Evolutionary conservation across 92 coral and sea anemone species (phyloP), one percentile per base, ranked within the genome.

Genomic region (Actinostola sp.): DNA sequence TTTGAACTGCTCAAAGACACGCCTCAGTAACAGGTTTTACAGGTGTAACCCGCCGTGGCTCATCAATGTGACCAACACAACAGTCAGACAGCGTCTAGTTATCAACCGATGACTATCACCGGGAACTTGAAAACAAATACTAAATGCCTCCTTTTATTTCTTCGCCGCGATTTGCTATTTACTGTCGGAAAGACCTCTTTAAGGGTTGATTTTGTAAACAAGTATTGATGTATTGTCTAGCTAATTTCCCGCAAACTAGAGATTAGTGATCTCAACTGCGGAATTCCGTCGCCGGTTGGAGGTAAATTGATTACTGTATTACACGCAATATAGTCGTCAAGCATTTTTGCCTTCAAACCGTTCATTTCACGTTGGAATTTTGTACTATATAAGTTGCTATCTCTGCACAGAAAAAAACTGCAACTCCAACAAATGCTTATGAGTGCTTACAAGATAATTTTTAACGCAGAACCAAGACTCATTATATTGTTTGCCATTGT

Each of bases 21-120:
- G 74, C 74, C 74, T 27, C 7, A 13, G 10, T 34, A 50, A 34
- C 74, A 68, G 74, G 74, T 68, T 48, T 20, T 51, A 25, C 74
- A 51, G 74, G 74, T 68, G 49, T 8, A 51, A 49, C 74, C 29
- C 26, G 30, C 59, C 9, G 36, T 3, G 11, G 19, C 53, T 17
- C 53, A 16, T 46, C 53, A 16, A 46, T 2, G 15, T 17, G 53
- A 7, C 23, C 7, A 19, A 13, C 53, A 0, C 65, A 53, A n/a
- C 35, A n/a, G 23, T 19, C 5, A 14, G 8, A 19, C 27, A 7
- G 14, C 27, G n/a, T n/a, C n/a, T n/a, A n/a, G n/a, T n/a, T n/a
- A n/a, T n/a, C n/a, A n/a, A n/a, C n/a, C n/a, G n/a, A n/a, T n/a
- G n/a, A n/a, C n/a, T n/a, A n/a, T n/a, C n/a, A n/a, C n/a, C n/a